These are phyloP conservation scores for Bombus waltoni DNA, from an alignment of 1,140 invertebrate genomes.

Conservation along the genomic window DNA sequence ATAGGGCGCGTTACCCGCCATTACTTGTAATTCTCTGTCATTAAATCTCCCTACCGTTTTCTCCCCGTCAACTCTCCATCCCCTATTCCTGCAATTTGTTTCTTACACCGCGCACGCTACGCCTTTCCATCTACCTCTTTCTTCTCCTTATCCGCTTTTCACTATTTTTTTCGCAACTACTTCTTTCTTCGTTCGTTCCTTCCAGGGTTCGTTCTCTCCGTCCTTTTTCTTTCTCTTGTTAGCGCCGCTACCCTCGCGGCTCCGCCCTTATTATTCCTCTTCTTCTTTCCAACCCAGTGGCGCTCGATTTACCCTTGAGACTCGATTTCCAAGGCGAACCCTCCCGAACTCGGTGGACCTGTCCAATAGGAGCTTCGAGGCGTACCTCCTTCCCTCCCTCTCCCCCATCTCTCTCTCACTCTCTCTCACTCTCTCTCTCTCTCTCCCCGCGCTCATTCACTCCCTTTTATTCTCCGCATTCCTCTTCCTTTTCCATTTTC, in stretches of 20 bases:
- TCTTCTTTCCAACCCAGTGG: conserved; percentile 63
- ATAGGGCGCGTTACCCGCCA: conserved; percentile 69
- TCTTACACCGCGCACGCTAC: conserved; percentile 39
- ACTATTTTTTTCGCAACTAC: background rate
- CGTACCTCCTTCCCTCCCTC: conserved; percentile 45
- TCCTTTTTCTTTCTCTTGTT: conserved; percentile 40
- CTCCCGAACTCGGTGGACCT: conserved; percentile 51
- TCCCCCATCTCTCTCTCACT: conserved; percentile 40
- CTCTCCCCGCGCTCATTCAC: conserved; percentile 43
- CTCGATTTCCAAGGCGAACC: conserved; percentile 56
- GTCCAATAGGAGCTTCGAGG: conserved; percentile 70
- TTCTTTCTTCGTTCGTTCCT: background rate
- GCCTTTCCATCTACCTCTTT: conserved; percentile 13
- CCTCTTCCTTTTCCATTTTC: background rate
- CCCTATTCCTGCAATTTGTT: conserved; percentile 63
- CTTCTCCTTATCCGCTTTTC: conserved; percentile 4
- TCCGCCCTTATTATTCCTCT: conserved; percentile 64
- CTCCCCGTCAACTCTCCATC: conserved; percentile 23
- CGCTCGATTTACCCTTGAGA: conserved; percentile 75
- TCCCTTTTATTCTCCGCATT: background rate
- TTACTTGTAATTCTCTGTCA: conserved; percentile 73
- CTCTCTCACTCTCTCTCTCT: background rate
- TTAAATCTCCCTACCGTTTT: conserved; percentile 66
- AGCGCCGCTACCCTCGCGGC: conserved; percentile 44
- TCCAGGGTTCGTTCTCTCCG: background rate